These are phyloP conservation scores for Hippocampus abdominalis DNA, from an alignment of 2,113 vertebrate genomes.

Conservation along the genomic window DNA sequence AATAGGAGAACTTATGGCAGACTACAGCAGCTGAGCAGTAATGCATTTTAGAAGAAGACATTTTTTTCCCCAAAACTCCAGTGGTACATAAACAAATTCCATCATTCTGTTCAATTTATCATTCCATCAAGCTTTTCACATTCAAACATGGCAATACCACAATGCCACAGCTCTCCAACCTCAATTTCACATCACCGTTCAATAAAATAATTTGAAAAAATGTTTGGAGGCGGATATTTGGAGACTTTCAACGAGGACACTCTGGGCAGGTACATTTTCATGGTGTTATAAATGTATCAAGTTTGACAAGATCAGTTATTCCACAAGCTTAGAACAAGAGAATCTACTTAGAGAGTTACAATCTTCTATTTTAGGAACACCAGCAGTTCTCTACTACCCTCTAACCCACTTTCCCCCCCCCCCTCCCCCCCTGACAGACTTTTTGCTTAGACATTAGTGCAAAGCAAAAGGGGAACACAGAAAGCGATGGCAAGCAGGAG, in stretches of 20 bases:
- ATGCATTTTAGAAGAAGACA: not conserved
- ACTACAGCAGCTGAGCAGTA: not conserved
- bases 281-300: slow-evolving; percentile 42
- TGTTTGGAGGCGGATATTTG: slow-evolving; percentile 14
- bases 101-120: not conserved
- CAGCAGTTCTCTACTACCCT: slow-evolving; percentile 22
- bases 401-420: slow-evolving; percentile 13
- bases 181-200: not conserved
- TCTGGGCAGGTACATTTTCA: slow-evolving; percentile 36
- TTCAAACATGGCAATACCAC: slow-evolving; percentile 12
- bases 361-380: slow-evolving; percentile 54
- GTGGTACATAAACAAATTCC: not conserved
- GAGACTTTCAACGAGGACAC: slow-evolving; percentile 22
- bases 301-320: slow-evolving; percentile 48
- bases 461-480: slow-evolving; percentile 23
- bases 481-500: slow-evolving; percentile 11
- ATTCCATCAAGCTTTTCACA: not conserved
- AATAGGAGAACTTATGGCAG: not conserved
- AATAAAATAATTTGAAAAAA: slow-evolving; percentile 9
- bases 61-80: not conserved
- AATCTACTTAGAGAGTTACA: slow-evolving; percentile 62
- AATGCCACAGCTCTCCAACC: not conserved
- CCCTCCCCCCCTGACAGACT: slow-evolving; percentile 28
- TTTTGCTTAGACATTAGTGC: slow-evolving; percentile 31
- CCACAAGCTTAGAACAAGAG: slow-evolving; percentile 54